Evolutionary conservation across 2,113 vertebrate species (phyloP).

Genomic region (Tretioscincus oriximinensis): DNA sequence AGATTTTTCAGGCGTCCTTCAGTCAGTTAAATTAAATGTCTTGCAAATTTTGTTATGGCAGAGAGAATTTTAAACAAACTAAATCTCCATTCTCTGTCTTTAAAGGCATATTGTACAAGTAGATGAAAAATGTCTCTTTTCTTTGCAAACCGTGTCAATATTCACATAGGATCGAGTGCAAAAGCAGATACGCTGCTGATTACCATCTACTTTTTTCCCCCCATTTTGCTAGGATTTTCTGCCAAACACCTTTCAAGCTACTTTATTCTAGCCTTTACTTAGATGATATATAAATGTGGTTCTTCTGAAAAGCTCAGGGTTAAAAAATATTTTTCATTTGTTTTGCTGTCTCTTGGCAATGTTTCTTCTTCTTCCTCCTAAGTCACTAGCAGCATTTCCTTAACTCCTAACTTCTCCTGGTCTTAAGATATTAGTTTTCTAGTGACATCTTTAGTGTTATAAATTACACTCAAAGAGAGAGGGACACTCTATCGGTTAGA

Average conservation of each 20-base stretch:
- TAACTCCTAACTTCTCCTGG: not conserved
- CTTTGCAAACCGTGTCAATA: not conserved
- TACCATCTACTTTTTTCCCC: not conserved
- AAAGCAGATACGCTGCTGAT: not conserved
- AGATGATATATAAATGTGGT: not conserved
- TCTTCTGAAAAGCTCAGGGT: not conserved
- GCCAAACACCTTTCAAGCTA: not conserved
- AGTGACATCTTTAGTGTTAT: not conserved
- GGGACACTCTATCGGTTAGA: not conserved
- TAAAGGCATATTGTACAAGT: not conserved
- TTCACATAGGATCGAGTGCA: not conserved
- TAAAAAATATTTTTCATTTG: no score
- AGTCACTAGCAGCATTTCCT: not conserved
- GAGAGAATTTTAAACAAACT: not conserved
- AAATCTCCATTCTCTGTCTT: not conserved
- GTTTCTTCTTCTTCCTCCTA: not conserved
- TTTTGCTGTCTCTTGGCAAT: not conserved
- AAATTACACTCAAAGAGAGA: not conserved
- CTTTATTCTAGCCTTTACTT: not conserved
- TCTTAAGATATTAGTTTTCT: not conserved
- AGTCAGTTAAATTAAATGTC: not conserved
- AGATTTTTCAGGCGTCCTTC: no score
- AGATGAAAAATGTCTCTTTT: not conserved
- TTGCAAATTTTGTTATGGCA: not conserved
- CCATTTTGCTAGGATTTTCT: not conserved